phyloP scores from a whole-genome alignment of 23 tunicate species.

The Clavelina lepadiformis region DNA sequence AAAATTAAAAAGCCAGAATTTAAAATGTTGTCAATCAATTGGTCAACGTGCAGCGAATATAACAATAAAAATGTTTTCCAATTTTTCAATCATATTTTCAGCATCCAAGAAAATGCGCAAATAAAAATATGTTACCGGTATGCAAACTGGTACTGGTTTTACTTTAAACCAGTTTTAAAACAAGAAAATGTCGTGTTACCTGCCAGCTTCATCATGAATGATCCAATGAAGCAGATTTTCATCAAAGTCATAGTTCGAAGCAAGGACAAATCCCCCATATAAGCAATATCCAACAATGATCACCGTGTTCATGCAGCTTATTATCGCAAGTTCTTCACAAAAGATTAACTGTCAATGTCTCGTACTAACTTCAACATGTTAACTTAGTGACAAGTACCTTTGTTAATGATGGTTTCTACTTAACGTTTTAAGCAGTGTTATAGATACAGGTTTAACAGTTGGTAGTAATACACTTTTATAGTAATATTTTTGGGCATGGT shows the following conservation, averaged over 20 bases:
- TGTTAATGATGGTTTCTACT: too few species aligned
- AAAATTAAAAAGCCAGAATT: background rate
- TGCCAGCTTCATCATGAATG: constrained; percentile 41
- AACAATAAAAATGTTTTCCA: too few species aligned
- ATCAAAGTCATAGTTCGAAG: constrained; percentile 1
- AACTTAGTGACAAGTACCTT: too few species aligned
- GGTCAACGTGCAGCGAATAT: background rate
- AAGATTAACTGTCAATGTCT: background rate
- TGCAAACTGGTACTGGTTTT: too few species aligned
- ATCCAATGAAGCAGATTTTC: constrained; percentile 29
- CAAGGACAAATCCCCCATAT: constrained; percentile 14
- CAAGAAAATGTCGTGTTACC: too few species aligned
- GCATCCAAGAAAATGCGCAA: background rate
- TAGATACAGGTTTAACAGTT: too few species aligned
- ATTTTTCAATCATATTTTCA: too few species aligned
- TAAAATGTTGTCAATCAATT: background rate
- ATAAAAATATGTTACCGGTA: background rate
- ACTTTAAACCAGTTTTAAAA: too few species aligned
- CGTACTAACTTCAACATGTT: too few species aligned
- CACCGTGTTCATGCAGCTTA: constrained; percentile 1
- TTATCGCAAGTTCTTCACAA: background rate
- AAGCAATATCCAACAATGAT: constrained; percentile 13
- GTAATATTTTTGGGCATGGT: too few species aligned
- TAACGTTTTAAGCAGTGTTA: too few species aligned
- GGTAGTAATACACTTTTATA: too few species aligned